phyloP scores from a whole-genome alignment of 2,888 invertebrate species.

The Harpagoxenus sublaevis region DNA sequence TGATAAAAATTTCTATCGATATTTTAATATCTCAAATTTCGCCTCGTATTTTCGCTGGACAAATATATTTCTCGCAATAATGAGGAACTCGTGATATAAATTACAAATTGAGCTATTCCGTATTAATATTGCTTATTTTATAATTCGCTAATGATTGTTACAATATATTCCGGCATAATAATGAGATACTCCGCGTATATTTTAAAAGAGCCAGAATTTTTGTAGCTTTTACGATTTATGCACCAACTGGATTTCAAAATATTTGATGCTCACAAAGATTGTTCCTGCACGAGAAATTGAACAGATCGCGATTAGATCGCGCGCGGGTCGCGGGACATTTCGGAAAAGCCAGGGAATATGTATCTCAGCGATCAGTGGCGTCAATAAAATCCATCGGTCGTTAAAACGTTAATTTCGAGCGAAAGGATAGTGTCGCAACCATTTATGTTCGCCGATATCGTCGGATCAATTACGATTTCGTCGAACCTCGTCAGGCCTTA shows the following conservation, averaged over 20 bases:
- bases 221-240: background rate
- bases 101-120: constrained; percentile 15
- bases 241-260: background rate
- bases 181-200: background rate
- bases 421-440: constrained; percentile 8
- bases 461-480: constrained; percentile 60
- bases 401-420: constrained; percentile 23
- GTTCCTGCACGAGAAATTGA: background rate
- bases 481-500: constrained; percentile 58
- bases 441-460: constrained; percentile 47
- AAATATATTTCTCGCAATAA: constrained; percentile 2
- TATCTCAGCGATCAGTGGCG: constrained; percentile 12
- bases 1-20: background rate
- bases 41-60: background rate
- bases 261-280: background rate
- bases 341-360: background rate
- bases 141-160: constrained; percentile 18
- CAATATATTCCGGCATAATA: background rate
- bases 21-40: constrained; percentile 2
- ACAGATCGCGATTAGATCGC: constrained; percentile 12
- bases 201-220: background rate
- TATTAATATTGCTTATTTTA: constrained; percentile 26
- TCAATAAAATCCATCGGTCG: constrained; percentile 40
- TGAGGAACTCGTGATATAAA: constrained; percentile 21
- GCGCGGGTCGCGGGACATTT: background rate